These are phyloP conservation scores for Meriones unguiculatus DNA, from an alignment of 2,113 vertebrate species.

Conservation along the genomic window DNA sequence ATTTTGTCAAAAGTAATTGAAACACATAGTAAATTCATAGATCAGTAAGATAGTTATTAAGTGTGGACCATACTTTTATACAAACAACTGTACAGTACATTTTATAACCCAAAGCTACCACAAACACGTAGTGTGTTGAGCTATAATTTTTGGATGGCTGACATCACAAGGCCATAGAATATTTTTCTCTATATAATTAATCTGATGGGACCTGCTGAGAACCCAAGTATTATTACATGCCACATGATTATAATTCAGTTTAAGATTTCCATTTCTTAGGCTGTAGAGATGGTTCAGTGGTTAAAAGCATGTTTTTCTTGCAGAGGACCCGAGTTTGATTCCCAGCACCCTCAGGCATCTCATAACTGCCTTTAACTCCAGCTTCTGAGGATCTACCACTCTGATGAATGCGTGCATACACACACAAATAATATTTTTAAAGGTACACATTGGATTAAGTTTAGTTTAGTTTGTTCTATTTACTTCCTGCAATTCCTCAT, in stretches of 20 bases:
- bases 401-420: no score
- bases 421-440: background rate
- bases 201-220: background rate
- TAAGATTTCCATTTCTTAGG: background rate
- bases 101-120: background rate
- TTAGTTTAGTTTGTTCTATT: background rate
- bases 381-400: background rate
- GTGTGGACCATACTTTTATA: background rate
- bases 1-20: background rate
- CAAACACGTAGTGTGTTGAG: background rate
- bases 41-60: background rate
- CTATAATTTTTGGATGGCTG: background rate
- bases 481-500: constrained; percentile 22
- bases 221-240: background rate
- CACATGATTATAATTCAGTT: background rate
- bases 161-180: background rate
- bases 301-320: background rate
- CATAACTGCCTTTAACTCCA: background rate
- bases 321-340: background rate
- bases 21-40: background rate
- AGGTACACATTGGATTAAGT: background rate
- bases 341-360: background rate
- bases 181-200: background rate
- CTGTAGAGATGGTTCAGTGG: background rate
- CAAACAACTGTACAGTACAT: background rate